A percentile compares a stretch with the other conserved stretches of the same genome.
Evolutionary conservation across 2,113 vertebrate genomes (phyloP).

Genomic region (Camelus bactrianus): DNA sequence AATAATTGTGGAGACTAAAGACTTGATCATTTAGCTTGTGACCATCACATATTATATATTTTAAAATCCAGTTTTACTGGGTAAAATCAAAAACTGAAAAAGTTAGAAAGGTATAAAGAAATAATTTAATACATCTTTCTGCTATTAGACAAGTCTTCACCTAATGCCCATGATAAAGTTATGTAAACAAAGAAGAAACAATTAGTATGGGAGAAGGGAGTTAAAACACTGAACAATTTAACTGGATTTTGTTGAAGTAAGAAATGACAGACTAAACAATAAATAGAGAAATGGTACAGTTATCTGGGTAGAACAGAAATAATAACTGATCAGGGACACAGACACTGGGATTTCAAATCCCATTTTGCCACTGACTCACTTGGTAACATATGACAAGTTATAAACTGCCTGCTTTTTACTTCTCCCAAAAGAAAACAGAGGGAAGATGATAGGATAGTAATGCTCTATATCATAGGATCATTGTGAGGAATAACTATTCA

Average conservation of each 20-base stretch:
- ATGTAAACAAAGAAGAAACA: constrained; percentile 66
- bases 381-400: constrained; percentile 69
- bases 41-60: not conserved
- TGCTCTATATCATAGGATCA: constrained; percentile 34
- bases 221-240: constrained; percentile 58
- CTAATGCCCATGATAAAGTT: constrained; percentile 50
- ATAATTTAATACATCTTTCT: constrained; percentile 42
- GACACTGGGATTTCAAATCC: constrained; percentile 65
- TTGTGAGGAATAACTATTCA: constrained; percentile 57
- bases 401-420: constrained; percentile 66
- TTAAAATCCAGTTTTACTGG: constrained; percentile 22
- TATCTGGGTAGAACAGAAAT: constrained; percentile 68
- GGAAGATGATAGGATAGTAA: constrained; percentile 51
- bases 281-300: constrained; percentile 60
- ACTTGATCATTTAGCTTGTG: not conserved
- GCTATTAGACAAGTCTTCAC: constrained; percentile 22
- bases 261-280: constrained; percentile 66
- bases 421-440: constrained; percentile 67
- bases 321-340: constrained; percentile 61
- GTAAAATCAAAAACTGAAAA: not conserved
- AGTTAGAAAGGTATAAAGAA: not conserved
- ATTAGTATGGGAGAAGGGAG: constrained; percentile 69
- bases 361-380: constrained; percentile 71
- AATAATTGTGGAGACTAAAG: not conserved
- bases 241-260: constrained; percentile 69